Conservation (phyloP, 2,797 vertebrate genomes). For the Sebastes melanostomus region DNA sequence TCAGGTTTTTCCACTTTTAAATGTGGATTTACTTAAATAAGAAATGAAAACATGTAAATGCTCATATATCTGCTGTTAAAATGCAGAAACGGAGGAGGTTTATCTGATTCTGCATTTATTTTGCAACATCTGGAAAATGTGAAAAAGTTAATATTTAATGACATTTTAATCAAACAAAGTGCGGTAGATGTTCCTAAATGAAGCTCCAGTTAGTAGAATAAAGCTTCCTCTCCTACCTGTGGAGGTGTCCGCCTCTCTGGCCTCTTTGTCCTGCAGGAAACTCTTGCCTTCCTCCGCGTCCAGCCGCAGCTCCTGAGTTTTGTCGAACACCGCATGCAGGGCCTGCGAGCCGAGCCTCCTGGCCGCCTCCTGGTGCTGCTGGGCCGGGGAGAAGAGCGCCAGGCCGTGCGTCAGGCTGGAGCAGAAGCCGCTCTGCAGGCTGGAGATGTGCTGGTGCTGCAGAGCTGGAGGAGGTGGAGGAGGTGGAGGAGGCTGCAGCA, state of each 20-base stretch:
- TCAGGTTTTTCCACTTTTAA: too few relatives aligned
- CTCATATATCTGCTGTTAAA: too few relatives aligned
- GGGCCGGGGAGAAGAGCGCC: conserved; percentile 86
- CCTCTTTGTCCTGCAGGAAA: conserved; percentile 85
- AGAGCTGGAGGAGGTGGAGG: conserved; percentile 88
- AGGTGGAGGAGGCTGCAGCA: conserved; percentile 86
- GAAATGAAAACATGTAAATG: too few relatives aligned
- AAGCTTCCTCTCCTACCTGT: conserved; percentile 79
- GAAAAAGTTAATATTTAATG: too few relatives aligned
- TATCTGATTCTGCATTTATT: too few relatives aligned
- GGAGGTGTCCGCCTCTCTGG: conserved; percentile 73
- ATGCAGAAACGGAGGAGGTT: too few relatives aligned
- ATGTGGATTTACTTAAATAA: too few relatives aligned
- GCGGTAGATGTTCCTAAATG: too few relatives aligned
- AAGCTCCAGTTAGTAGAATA: too few relatives aligned
- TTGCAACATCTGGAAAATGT: too few relatives aligned
- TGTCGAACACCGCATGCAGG: conserved; percentile 88
- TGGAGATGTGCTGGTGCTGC: conserved; percentile 88
- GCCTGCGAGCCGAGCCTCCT: conserved; percentile 89
- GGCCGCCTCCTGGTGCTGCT: conserved; percentile 86
- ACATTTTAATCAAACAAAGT: neutral
- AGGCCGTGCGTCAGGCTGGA: conserved; percentile 92
- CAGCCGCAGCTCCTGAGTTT: conserved; percentile 84
- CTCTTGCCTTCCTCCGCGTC: conserved; percentile 88
- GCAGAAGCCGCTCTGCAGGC: conserved; percentile 91